These are phyloP conservation scores for Aplysina aerophoba DNA, from an alignment of 37 sponge, comb jelly and placozoan genomes.

Conservation along the genomic window DNA sequence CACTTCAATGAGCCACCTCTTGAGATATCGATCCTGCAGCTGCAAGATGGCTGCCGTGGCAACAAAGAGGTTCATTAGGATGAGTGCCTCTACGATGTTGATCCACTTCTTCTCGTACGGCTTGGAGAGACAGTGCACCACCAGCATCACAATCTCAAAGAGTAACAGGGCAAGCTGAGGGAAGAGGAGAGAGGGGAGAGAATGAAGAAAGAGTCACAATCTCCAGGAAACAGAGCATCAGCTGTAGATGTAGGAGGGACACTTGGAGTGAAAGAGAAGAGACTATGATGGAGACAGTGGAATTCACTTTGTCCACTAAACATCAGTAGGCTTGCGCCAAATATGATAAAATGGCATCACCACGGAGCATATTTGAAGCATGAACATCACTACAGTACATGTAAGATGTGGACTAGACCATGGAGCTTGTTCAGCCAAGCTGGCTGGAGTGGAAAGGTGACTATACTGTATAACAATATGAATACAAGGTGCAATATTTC, in stretches of 20 bases:
- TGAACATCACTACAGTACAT: too few relatives aligned
- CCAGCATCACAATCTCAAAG: not conserved
- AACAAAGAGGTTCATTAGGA: not conserved
- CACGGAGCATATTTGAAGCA: too few relatives aligned
- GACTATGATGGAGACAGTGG: too few relatives aligned
- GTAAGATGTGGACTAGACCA: too few relatives aligned
- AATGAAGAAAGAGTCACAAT: not conserved
- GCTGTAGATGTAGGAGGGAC: not conserved
- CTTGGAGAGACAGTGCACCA: conserved; percentile 4
- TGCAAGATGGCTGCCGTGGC: not conserved
- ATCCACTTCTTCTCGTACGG: conserved; percentile 2
- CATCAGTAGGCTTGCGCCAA: too few relatives aligned
- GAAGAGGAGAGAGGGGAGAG: not conserved
- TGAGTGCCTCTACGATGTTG: not conserved
- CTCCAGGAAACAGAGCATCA: not conserved
- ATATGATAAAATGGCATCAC: too few relatives aligned
- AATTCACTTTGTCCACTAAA: too few relatives aligned
- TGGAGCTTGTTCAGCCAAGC: too few relatives aligned
- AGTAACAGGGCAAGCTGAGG: not conserved
- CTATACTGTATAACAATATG: too few relatives aligned
- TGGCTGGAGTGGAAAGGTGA: too few relatives aligned
- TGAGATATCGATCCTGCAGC: not conserved
- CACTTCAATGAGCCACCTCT: not conserved
- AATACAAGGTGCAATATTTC: too few relatives aligned
- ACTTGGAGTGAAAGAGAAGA: too few relatives aligned